phyloP scores from a whole-genome alignment of 2,113 vertebrate species.

The Cygnus buccinator region DNA sequence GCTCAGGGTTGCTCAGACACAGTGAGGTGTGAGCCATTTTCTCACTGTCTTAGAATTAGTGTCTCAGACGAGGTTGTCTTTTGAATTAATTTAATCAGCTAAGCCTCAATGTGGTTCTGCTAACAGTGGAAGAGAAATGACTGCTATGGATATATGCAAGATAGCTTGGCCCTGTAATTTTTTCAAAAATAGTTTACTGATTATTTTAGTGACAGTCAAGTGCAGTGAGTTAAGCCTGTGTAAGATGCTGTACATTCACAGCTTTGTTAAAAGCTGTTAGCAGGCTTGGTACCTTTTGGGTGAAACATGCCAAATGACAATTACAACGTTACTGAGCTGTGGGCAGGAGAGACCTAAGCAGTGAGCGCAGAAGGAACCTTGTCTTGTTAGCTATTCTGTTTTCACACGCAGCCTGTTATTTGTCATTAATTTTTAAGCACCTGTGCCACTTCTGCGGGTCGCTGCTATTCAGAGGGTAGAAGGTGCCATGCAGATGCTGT shows the following conservation, averaged over 20 bases:
- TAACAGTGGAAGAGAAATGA: neutral
- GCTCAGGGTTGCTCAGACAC: neutral
- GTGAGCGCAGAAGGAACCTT: neutral
- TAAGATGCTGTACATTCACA: neutral
- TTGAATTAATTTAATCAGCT: neutral
- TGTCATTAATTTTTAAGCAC: neutral
- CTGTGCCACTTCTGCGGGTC: neutral
- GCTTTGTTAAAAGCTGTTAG: neutral
- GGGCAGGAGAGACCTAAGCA: neutral
- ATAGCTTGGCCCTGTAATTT: fast-evolving
- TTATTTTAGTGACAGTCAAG: neutral
- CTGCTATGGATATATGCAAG: neutral
- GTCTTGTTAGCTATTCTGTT: neutral
- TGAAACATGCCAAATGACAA: neutral
- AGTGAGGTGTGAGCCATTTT: neutral
- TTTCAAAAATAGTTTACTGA: neutral
- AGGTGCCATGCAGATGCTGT: neutral
- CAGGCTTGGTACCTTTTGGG: neutral
- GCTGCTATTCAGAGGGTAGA: neutral
- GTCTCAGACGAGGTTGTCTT: neutral
- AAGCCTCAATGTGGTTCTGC: neutral
- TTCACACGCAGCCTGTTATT: neutral
- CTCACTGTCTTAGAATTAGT: neutral
- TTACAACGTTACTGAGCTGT: neutral
- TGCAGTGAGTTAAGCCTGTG: neutral